Conservation (phyloP, 2,888 invertebrate species). For the Lamellibrachia satsuma region DNA sequence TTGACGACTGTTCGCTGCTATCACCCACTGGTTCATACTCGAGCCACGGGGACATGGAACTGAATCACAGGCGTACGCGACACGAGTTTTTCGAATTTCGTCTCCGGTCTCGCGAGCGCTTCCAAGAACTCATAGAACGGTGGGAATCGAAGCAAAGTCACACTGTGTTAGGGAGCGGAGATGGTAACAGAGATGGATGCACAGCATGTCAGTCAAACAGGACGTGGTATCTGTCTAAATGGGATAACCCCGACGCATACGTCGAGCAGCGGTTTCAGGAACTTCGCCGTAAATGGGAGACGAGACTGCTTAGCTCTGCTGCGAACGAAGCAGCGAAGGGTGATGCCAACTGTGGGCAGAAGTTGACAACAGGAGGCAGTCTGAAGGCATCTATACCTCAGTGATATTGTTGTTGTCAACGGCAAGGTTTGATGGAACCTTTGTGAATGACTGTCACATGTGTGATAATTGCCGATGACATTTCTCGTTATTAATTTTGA, state of each 20-base stretch:
- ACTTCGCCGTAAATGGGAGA: constrained; percentile 42
- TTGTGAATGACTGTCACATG: neutral
- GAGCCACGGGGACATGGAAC: constrained; percentile 38
- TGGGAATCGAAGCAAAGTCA: constrained; percentile 40
- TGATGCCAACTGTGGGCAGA: constrained; percentile 7
- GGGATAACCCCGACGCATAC: constrained; percentile 35
- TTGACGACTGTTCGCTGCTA: constrained; percentile 38
- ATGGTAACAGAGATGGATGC: neutral
- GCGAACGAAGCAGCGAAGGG: neutral
- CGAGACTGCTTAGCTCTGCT: constrained; percentile 25
- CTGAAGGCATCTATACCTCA: constrained; percentile 5
- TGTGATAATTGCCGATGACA: neutral
- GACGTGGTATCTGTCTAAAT: neutral
- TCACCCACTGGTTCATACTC: constrained; percentile 42
- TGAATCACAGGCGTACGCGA: constrained; percentile 33
- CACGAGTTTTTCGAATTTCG: constrained; percentile 34
- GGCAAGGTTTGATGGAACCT: neutral
- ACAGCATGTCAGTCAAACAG: neutral
- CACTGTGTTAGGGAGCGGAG: neutral
- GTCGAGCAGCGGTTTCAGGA: constrained; percentile 41
- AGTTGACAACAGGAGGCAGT: constrained; percentile 13
- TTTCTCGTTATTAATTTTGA: neutral
- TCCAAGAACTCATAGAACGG: constrained; percentile 40
- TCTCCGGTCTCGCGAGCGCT: constrained; percentile 40
- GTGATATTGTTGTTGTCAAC: neutral